phyloP scores from a whole-genome alignment of 35 echinoderm and acorn worm genomes.

The Ophiothrix spiculata region DNA sequence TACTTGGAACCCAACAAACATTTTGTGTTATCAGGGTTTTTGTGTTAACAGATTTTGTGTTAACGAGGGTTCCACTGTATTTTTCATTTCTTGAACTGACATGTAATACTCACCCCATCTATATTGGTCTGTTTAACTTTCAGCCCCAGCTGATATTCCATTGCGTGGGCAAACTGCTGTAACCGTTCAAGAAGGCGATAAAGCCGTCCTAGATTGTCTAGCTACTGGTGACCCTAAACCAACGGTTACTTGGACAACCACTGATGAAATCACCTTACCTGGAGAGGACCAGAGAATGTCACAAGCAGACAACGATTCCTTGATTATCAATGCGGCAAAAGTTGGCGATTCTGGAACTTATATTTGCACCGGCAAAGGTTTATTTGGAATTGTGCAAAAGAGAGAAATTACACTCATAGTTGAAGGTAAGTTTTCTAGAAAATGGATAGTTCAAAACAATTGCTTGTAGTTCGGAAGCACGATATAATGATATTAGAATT shows the following conservation, averaged over 20 bases:
- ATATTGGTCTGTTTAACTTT: too few species aligned
- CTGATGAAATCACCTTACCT: slow-evolving; percentile 19
- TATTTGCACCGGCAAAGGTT: slow-evolving; percentile 65
- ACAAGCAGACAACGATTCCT: slow-evolving; percentile 38
- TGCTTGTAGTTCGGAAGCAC: too few species aligned
- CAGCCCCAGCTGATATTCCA: slow-evolving; percentile 36
- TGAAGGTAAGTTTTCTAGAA: slow-evolving; percentile 62
- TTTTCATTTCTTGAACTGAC: too few species aligned
- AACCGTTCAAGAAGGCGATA: neutral
- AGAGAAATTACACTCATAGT: slow-evolving; percentile 72
- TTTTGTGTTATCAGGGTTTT: too few species aligned
- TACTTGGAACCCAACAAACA: too few species aligned
- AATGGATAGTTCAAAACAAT: too few species aligned
- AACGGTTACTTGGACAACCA: neutral
- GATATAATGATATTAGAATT: too few species aligned
- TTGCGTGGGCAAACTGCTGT: slow-evolving; percentile 9
- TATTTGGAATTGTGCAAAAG: slow-evolving; percentile 59
- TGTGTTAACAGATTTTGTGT: too few species aligned
- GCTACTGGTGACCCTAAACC: slow-evolving; percentile 30
- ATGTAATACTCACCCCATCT: too few species aligned
- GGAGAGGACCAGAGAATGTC: slow-evolving; percentile 29
- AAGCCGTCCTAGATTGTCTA: slow-evolving; percentile 11
- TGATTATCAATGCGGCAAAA: slow-evolving; percentile 54
- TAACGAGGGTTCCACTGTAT: too few species aligned
- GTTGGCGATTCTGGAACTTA: slow-evolving; percentile 75